Evolutionary conservation across 1,140 invertebrate species (phyloP).

Genomic region (Schlechtendalia chinensis): DNA sequence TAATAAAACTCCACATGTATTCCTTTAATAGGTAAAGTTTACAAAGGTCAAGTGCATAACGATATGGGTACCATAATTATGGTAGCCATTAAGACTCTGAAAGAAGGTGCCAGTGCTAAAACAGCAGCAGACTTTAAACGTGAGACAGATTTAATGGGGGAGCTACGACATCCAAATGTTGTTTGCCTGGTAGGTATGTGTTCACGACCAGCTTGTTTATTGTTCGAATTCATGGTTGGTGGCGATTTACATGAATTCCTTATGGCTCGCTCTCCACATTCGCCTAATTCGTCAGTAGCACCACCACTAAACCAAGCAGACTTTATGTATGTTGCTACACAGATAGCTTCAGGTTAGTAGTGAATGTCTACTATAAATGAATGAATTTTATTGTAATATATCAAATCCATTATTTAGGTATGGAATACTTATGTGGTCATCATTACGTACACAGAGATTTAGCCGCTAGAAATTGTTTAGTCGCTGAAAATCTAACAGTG

Average conservation of each 20-base stretch:
- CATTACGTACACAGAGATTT: constrained; percentile 97
- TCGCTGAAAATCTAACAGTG: constrained; percentile 87
- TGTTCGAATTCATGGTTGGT: constrained; percentile 94
- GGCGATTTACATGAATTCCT: constrained; percentile 95
- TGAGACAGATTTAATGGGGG: constrained; percentile 83
- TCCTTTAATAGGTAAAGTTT: constrained; percentile 70
- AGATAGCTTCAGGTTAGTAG: constrained; percentile 77
- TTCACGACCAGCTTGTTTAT: constrained; percentile 88
- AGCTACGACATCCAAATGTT: constrained; percentile 92
- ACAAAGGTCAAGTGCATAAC: constrained; percentile 84
- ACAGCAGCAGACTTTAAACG: constrained; percentile 87
- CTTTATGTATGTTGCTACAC: constrained; percentile 80
- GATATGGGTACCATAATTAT: constrained; percentile 64
- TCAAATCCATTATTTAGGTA: constrained; percentile 61
- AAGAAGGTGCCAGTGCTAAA: constrained; percentile 88
- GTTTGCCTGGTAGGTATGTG: constrained; percentile 92
- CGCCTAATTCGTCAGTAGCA: constrained; percentile 62
- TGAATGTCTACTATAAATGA: neutral
- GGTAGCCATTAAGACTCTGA: constrained; percentile 91
- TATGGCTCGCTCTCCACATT: constrained; percentile 78
- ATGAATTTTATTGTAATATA: neutral
- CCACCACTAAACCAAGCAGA: constrained; percentile 74
- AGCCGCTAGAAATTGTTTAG: constrained; percentile 92
- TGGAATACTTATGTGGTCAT: constrained; percentile 93
- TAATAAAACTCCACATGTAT: neutral